These are phyloP conservation scores for Sebastes steindachneri DNA, from an alignment of 2,797 vertebrate genomes.

Conservation along the genomic window DNA sequence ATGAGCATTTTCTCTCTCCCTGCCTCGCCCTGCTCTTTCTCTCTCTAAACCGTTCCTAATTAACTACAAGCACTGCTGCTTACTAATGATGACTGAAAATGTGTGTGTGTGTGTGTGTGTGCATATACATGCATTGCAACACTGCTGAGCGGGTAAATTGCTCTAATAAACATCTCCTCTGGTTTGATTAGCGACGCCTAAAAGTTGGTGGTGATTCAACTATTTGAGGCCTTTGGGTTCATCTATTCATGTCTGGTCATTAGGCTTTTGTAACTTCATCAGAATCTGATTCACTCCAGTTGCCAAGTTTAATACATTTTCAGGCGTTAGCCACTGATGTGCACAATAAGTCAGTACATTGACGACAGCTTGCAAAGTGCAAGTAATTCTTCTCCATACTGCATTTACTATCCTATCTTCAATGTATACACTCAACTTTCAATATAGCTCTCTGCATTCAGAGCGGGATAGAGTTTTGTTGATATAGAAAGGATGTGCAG, in stretches of 20 bases:
- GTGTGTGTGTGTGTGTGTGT: background rate
- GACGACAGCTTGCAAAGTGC: background rate
- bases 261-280: background rate
- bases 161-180: conserved; percentile 17
- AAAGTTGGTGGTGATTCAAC: conserved; percentile 24
- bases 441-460: conserved; percentile 4
- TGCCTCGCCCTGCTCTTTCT: conserved; percentile 15
- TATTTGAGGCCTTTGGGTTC: conserved; percentile 7
- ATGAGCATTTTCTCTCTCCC: conserved; percentile 61
- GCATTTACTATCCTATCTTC: background rate
- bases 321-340: background rate
- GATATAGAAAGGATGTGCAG: background rate
- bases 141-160: conserved; percentile 22
- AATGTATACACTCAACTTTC: background rate
- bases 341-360: background rate
- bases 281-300: conserved; percentile 5
- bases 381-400: background rate
- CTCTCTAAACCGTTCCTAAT: conserved; percentile 53
- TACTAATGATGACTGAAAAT: conserved; percentile 49
- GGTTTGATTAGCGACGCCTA: conserved; percentile 39
- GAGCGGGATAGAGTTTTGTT: background rate
- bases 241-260: conserved; percentile 1
- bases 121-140: background rate
- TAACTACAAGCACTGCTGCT: conserved; percentile 55
- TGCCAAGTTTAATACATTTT: background rate